A percentile compares a stretch with the other conserved stretches of the same genome.
phyloP scores from a whole-genome alignment of 2,797 vertebrate species.

The Typhlichthys eigenmanni region DNA sequence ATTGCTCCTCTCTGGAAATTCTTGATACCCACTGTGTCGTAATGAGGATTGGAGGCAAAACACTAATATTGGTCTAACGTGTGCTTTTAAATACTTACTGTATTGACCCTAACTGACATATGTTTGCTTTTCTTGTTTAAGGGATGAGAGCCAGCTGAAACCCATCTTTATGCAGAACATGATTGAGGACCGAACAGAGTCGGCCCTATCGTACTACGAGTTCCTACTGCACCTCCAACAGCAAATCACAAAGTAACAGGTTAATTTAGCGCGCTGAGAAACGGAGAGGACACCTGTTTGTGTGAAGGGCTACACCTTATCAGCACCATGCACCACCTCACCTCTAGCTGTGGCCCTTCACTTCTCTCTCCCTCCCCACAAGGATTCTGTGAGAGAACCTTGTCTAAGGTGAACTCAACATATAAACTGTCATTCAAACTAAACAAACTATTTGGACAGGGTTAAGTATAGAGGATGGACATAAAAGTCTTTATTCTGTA shows the following conservation, averaged over 20 bases:
- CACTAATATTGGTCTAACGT: no score
- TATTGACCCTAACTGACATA: not conserved
- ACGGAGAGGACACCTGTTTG: constrained; percentile 15
- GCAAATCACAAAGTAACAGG: constrained; percentile 92
- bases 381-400: constrained; percentile 21
- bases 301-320: constrained; percentile 19
- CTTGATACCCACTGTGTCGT: no score
- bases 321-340: constrained; percentile 27
- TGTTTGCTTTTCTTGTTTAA: constrained; percentile 42
- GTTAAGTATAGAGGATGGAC: constrained; percentile 9
- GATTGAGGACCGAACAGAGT: constrained; percentile 97
- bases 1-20: no score
- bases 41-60: no score
- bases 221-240: constrained; percentile 96
- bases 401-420: constrained; percentile 27
- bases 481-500: constrained; percentile 24
- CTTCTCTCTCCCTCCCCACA: constrained; percentile 22
- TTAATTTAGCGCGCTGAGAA: constrained; percentile 12
- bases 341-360: constrained; percentile 41
- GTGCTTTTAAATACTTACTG: not conserved
- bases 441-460: constrained; percentile 19
- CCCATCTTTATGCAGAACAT: constrained; percentile 91
- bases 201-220: constrained; percentile 96
- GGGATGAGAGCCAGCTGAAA: constrained; percentile 92
- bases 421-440: constrained; percentile 29